Base-by-base conservation (phyloP, 2,888 invertebrate genomes). In the Athalia circularis region DNA sequence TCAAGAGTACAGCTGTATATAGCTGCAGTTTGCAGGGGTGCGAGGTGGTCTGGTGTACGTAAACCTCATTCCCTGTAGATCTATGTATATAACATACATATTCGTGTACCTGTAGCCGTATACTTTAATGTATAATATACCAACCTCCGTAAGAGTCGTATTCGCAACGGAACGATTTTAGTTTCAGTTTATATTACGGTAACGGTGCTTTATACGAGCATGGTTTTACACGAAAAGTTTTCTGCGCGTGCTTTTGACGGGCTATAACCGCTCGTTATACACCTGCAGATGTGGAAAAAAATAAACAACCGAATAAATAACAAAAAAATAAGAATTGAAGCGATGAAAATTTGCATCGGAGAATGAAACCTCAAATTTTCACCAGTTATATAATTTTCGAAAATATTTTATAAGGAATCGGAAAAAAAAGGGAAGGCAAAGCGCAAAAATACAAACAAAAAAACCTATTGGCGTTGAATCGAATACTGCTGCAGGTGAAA, bases 171-270 rank as follows among this genome's bases (percentile, higher is more conserved):
- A 65, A 65, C 65, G 65, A 68, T 68, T 68, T 68, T 68, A 68
- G 68, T 68, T 68, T 68, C 54, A 50, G 68, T 68, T 68, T 68
- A 54, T 68, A 68, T 29, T 48, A 67, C 67, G 50, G 54, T 54
- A 52, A 29, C 54, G 59, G 13, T 59, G 68, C 57, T 59, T 75
- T 75, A 29, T 75, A 75, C 62, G 75, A 75, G 61, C 29, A 11
- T 50, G 75, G 48, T 75, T 75, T 62, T 50, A 64, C 75, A 29
- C 72, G 72, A 72, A 61, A 64, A 75, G 75, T 75, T 75, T 62
- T 4, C 45, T 11, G 47, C 54, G 59, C 72, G 57, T 62, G 75
- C 50, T 75, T 75, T 11, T 64, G 75, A 75, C 75, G 50, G 47
- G 64, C 75, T 50, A 75, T 75, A 45, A 52, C 62, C 15, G 62